Percentiles rank a stretch among this genome's conserved stretches.
Conservation (phyloP, 2,113 vertebrate species). For the Melanerpes formicivorus region DNA sequence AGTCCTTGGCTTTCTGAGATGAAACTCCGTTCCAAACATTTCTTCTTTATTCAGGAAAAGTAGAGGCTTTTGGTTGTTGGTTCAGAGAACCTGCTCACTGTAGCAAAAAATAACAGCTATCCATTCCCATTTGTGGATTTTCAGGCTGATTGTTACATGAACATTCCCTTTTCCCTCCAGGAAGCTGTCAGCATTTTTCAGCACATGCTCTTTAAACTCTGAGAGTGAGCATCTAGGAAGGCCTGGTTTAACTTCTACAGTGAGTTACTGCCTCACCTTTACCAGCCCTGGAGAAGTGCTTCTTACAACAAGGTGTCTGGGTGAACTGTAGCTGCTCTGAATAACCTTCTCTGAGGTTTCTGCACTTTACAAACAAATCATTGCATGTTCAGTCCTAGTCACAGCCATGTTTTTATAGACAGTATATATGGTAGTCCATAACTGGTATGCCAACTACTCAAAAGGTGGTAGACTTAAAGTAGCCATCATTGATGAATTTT, state of each 20-base stretch:
- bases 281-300: not conserved
- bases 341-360: not conserved
- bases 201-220: not conserved
- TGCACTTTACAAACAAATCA: not conserved
- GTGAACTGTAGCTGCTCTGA: not conserved
- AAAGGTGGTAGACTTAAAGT: not conserved
- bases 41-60: not conserved
- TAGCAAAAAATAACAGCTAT: not conserved
- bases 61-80: not conserved
- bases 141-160: not conserved
- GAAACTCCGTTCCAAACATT: not conserved
- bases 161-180: not conserved
- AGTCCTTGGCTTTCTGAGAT: not conserved
- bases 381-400: not conserved
- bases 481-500: not conserved
- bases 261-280: not conserved
- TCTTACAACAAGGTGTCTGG: not conserved
- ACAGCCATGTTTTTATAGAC: not conserved
- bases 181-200: not conserved
- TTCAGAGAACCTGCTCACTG: not conserved
- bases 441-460: not conserved
- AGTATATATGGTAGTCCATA: not conserved
- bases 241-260: not conserved
- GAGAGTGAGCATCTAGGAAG: not conserved
- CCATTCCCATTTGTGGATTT: not conserved